Percentiles rank a stretch among this genome's conserved stretches.
These are phyloP conservation scores for Drosophila triauraria DNA, from an alignment of 1,140 invertebrate genomes.

Conservation along the genomic window DNA sequence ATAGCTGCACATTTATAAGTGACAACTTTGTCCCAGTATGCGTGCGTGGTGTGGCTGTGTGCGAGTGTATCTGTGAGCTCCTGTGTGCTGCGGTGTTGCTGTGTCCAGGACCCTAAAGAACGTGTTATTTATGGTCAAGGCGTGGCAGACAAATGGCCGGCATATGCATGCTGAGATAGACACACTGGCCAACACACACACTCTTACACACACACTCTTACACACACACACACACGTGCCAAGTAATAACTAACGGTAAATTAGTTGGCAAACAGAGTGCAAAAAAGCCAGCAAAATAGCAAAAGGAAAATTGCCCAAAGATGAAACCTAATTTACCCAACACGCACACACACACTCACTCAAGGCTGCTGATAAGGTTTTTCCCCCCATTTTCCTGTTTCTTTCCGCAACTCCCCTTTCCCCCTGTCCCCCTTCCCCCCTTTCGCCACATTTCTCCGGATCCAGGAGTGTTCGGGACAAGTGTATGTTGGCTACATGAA, in stretches of 20 bases:
- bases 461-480: slow-evolving; percentile 18
- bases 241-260: slow-evolving; percentile 80
- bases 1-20: slow-evolving; percentile 82
- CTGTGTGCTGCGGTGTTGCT: slow-evolving; percentile 4
- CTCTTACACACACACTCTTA: background rate
- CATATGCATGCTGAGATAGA: slow-evolving; percentile 71
- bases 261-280: slow-evolving; percentile 81
- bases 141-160: slow-evolving; percentile 80
- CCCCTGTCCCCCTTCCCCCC: no score
- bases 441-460: background rate
- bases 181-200: slow-evolving; percentile 20
- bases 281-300: slow-evolving; percentile 60
- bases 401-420: background rate
- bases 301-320: slow-evolving; percentile 68
- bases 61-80: slow-evolving; percentile 5
- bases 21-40: slow-evolving; percentile 64
- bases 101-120: slow-evolving; percentile 57
- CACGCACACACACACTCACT: slow-evolving; percentile 36
- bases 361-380: slow-evolving; percentile 29
- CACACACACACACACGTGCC: slow-evolving; percentile 18
- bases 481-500: slow-evolving; percentile 21
- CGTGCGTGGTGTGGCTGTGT: background rate
- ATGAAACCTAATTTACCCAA: slow-evolving; percentile 78
- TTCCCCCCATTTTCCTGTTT: background rate
- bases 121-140: slow-evolving; percentile 78